Evolutionary conservation across 2,888 invertebrate species (phyloP).

Genomic region (Gastrophysa polygoni): DNA sequence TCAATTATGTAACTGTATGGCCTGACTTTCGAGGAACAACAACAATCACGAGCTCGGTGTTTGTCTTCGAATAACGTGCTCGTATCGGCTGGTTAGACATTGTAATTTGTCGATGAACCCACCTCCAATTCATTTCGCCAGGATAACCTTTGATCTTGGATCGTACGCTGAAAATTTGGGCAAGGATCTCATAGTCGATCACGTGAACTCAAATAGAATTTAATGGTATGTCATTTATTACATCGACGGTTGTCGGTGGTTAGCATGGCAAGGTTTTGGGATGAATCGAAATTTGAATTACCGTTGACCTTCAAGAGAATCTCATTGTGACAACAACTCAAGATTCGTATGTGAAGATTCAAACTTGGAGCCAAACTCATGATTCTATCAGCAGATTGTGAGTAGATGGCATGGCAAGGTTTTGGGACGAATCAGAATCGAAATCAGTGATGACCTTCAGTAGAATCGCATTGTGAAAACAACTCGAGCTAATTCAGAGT

Average conservation of each 20-base stretch:
- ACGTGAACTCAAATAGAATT: neutral
- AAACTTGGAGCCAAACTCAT: too few relatives aligned
- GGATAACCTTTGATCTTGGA: slow-evolving; percentile 18
- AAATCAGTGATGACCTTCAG: too few relatives aligned
- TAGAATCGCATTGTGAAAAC: too few relatives aligned
- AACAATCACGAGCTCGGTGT: neutral
- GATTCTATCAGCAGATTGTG: too few relatives aligned
- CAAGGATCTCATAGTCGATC: slow-evolving; percentile 14
- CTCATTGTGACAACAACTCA: too few relatives aligned
- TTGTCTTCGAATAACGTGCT: neutral
- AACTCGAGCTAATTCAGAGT: too few relatives aligned
- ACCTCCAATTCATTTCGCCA: slow-evolving; percentile 10
- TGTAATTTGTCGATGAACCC: slow-evolving; percentile 4
- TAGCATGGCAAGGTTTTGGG: neutral
- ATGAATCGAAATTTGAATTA: too few relatives aligned
- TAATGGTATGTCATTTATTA: slow-evolving; percentile 10
- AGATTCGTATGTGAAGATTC: too few relatives aligned
- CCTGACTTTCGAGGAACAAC: slow-evolving; percentile 15
- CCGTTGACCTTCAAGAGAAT: too few relatives aligned
- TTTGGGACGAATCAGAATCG: too few relatives aligned
- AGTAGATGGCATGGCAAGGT: neutral
- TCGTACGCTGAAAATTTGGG: slow-evolving; percentile 26
- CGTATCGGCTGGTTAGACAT: too few relatives aligned
- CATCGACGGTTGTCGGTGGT: neutral
- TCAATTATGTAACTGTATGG: slow-evolving; percentile 30